phyloP scores from a whole-genome alignment of 2,113 vertebrate species.

The Phyllopteryx taeniolatus region DNA sequence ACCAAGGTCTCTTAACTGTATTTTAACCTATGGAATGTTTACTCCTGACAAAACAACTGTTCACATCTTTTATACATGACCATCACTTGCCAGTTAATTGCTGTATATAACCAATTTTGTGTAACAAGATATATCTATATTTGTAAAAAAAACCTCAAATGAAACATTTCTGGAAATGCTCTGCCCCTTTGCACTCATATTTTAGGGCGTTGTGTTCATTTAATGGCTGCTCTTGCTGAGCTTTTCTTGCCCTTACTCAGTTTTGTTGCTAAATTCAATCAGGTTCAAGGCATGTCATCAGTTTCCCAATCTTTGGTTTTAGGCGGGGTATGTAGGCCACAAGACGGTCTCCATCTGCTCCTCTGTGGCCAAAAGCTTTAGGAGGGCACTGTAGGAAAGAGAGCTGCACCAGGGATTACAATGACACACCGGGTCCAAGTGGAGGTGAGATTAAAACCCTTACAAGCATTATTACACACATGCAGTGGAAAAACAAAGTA shows the following conservation, averaged over 20 bases:
- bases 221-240: conserved; percentile 1
- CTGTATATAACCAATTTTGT: too few relatives aligned
- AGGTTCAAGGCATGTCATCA: conserved; percentile 40
- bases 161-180: not conserved
- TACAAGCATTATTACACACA: not conserved
- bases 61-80: too few relatives aligned
- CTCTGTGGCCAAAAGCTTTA: conserved; percentile 45
- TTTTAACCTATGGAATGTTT: too few relatives aligned
- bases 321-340: conserved; percentile 56
- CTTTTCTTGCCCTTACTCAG: conserved; percentile 12
- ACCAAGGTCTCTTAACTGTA: too few relatives aligned
- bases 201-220: not conserved
- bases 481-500: not conserved
- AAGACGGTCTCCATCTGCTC: conserved; percentile 62
- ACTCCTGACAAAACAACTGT: too few relatives aligned
- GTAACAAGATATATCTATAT: too few relatives aligned
- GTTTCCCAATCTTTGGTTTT: conserved; percentile 45
- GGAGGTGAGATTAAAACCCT: conserved; percentile 9
- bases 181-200: too few relatives aligned
- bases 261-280: conserved; percentile 28
- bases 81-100: too few relatives aligned
- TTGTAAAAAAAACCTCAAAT: too few relatives aligned
- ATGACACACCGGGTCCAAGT: conserved; percentile 6
- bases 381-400: conserved; percentile 31
- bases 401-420: conserved; percentile 2